Evolutionary conservation across 2,888 invertebrate species (phyloP), one percentile per base, ranked within the genome.

Genomic region (Melanotus villosus): DNA sequence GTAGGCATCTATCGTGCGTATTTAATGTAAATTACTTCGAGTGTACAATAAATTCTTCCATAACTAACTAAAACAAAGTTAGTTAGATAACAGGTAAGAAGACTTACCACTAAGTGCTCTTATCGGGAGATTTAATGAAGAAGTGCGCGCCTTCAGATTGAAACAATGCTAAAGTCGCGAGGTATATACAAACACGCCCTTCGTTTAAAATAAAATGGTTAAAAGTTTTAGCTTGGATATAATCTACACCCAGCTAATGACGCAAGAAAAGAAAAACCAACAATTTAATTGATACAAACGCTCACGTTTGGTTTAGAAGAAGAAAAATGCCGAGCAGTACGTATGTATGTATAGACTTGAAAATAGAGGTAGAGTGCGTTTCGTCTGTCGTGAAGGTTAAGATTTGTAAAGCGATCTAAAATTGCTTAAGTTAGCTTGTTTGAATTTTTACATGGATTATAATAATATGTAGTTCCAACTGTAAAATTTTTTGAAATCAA

Each of bases 231-330:
- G 14, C 18, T 52, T 9, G 52, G 34, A 52, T 52, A 52, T 34
- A 32, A 52, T 52, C 52, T 50, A 50, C 50, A 30, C 50, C 16
- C 50, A 9, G 52, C 18, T 52, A 52, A 52, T 52, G 52, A 52
- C 18, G 32, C 16, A 34, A 34, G 16, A 52, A 52, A 18, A 52
- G 34, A 52, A 30, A 26, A 50, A 52, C 32, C 19, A 32, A 26
- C 50, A 50, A 26, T 50, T 50, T 50, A 50, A 50, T 52, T 52
- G 32, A 32, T 52, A 52, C 26, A 18, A 32, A 18, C n/a, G 18
- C 32, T 26, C 50, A 26, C 26, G 26, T 50, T 50, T 50, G 6
- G 16, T 12, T 18, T 12, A 12, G 47, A 14, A 50, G 19, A 36
- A 2, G 6, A 10, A 14, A 38, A 38, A 38, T 3, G 12, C 10